These are phyloP conservation scores for Tylochromis polylepis DNA, from an alignment of 2,113 vertebrate species.

Conservation along the genomic window DNA sequence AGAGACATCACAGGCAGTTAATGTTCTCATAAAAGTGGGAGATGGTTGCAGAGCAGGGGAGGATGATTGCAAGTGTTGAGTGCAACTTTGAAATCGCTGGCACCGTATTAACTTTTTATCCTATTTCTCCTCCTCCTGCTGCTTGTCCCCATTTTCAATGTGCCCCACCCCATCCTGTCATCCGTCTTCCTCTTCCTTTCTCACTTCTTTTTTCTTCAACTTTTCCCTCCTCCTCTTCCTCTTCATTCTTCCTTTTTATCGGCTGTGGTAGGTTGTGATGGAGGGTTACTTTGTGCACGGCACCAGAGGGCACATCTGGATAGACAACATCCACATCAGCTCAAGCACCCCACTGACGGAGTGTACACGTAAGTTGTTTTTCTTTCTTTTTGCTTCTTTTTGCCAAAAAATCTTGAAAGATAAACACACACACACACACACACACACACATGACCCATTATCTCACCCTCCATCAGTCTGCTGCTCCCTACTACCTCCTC, in stretches of 20 bases:
- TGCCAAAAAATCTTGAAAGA: neutral
- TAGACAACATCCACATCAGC: conserved; percentile 89
- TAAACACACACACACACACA: neutral
- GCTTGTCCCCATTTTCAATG: conserved; percentile 18
- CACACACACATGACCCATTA: neutral
- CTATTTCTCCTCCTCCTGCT: conserved; percentile 11
- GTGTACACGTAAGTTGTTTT: conserved; percentile 85
- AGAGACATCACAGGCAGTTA: conserved; percentile 30
- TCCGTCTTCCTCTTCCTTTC: neutral
- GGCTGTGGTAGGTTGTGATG: conserved; percentile 82
- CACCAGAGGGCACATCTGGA: conserved; percentile 84
- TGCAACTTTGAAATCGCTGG: conserved; percentile 45
- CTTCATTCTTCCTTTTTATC: neutral
- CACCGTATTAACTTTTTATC: conserved; percentile 50
- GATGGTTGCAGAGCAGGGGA: neutral
- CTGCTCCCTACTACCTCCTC: neutral
- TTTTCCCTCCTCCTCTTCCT: neutral
- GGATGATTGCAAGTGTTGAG: conserved; percentile 27
- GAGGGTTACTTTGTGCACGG: conserved; percentile 85
- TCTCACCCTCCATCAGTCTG: neutral
- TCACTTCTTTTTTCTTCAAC: neutral
- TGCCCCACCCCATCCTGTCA: conserved; percentile 12
- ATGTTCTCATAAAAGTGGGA: conserved; percentile 41
- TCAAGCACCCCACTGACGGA: conserved; percentile 82
- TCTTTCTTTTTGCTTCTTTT: neutral